Conservation (phyloP, 2,113 vertebrate genomes). For the Origma solitaria region DNA sequence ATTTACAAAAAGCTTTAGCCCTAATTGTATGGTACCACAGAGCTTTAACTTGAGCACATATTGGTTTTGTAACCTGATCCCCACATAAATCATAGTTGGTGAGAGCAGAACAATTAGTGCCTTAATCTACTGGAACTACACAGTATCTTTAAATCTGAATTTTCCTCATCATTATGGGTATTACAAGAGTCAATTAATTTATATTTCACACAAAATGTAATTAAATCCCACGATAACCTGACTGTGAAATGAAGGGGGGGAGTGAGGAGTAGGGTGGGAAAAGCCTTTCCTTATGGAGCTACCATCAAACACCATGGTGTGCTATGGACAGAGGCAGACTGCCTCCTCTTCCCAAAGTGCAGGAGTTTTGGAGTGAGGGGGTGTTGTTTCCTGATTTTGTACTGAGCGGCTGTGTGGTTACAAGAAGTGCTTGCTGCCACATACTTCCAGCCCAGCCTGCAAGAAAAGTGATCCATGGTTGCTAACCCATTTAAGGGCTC, state of each 20-base stretch:
- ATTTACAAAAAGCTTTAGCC: constrained; percentile 41
- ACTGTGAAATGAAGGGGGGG: background rate
- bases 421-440: background rate
- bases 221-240: constrained; percentile 29
- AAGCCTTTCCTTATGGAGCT: background rate
- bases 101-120: constrained; percentile 33
- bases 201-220: constrained; percentile 51
- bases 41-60: background rate
- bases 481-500: constrained; percentile 10
- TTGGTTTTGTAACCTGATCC: constrained; percentile 24
- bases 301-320: accelerated
- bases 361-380: background rate
- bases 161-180: constrained; percentile 6
- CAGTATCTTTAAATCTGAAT: constrained; percentile 47
- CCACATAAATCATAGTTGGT: constrained; percentile 1
- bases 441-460: background rate
- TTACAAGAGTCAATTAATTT: constrained; percentile 46
- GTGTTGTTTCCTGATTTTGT: background rate
- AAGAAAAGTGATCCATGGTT: background rate
- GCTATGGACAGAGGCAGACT: background rate
- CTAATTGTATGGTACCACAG: background rate
- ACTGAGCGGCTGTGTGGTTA: background rate
- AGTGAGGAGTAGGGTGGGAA: background rate
- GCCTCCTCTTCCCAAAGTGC: background rate
- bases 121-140: constrained; percentile 27